Conservation (phyloP, 2,113 vertebrate genomes). For the Varanus komodoensis region DNA sequence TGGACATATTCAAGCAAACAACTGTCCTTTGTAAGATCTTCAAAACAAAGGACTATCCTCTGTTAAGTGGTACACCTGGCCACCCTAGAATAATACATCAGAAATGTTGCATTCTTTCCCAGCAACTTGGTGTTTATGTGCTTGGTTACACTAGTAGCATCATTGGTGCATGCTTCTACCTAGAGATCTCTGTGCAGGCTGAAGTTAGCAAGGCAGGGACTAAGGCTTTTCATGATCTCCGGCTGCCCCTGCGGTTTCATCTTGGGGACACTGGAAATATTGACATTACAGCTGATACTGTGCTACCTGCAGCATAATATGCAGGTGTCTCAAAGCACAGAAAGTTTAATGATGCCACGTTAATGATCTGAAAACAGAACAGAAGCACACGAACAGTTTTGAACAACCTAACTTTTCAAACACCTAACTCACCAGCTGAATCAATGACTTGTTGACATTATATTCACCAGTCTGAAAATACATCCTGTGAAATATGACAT, state of each 20-base stretch:
- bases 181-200: too few relatives aligned
- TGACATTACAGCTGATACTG: neutral
- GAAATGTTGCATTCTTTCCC: too few relatives aligned
- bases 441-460: constrained; percentile 63
- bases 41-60: too few relatives aligned
- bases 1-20: too few relatives aligned
- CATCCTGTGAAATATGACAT: constrained; percentile 54
- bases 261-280: neutral
- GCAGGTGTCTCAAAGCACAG: neutral
- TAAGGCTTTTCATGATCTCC: neutral
- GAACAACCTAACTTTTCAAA: constrained; percentile 51
- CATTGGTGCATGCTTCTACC: too few relatives aligned
- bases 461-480: constrained; percentile 62
- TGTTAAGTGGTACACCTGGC: too few relatives aligned
- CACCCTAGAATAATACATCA: too few relatives aligned
- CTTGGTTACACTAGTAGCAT: too few relatives aligned
- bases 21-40: too few relatives aligned
- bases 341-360: neutral
- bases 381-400: neutral
- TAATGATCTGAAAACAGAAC: constrained; percentile 38
- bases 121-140: too few relatives aligned
- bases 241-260: neutral
- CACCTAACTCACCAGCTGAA: constrained; percentile 63
- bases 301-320: neutral
- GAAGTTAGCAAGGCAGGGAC: too few relatives aligned